These are phyloP conservation scores for Nysson spinosus DNA, from an alignment of 2,888 invertebrate genomes.

Conservation along the genomic window DNA sequence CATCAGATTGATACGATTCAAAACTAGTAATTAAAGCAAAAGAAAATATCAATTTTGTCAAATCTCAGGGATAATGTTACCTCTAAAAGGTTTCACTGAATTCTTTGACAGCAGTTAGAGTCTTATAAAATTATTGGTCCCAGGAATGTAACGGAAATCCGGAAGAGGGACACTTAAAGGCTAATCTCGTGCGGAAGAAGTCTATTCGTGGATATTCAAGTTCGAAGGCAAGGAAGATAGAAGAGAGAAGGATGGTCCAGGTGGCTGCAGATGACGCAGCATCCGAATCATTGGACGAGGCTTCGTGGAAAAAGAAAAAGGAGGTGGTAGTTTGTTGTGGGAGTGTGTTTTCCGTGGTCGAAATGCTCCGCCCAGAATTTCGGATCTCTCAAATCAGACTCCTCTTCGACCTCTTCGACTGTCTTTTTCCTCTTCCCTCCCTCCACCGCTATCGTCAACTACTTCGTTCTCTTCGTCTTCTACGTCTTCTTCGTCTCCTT, in stretches of 20 bases:
- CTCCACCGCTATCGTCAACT: slow-evolving; percentile 31
- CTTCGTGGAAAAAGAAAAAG: slow-evolving; percentile 40
- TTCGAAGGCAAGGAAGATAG: slow-evolving; percentile 20
- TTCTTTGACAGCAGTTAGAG: not conserved
- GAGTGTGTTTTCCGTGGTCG: slow-evolving; percentile 48
- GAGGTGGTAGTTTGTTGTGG: slow-evolving; percentile 40
- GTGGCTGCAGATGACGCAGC: slow-evolving; percentile 65
- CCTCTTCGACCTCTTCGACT: slow-evolving; percentile 22
- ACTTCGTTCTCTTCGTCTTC: slow-evolving; percentile 35
- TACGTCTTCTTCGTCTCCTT: slow-evolving; percentile 40
- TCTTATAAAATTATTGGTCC: not conserved
- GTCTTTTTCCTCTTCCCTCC: slow-evolving; percentile 47
- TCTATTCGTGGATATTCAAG: slow-evolving; percentile 10
- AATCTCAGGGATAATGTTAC: no score
- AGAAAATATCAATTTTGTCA: no score
- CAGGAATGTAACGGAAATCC: slow-evolving; percentile 28
- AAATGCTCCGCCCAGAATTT: slow-evolving; percentile 69
- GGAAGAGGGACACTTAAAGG: slow-evolving; percentile 24
- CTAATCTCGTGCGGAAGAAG: slow-evolving; percentile 18
- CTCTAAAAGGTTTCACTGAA: not conserved
- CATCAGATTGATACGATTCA: no score
- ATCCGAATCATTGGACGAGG: slow-evolving; percentile 56
- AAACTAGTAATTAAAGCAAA: no score
- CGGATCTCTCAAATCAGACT: slow-evolving; percentile 60
- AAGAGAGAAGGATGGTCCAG: slow-evolving; percentile 61